Conservation (phyloP, 2,797 vertebrate species). For the Euthynnus affinis region DNA sequence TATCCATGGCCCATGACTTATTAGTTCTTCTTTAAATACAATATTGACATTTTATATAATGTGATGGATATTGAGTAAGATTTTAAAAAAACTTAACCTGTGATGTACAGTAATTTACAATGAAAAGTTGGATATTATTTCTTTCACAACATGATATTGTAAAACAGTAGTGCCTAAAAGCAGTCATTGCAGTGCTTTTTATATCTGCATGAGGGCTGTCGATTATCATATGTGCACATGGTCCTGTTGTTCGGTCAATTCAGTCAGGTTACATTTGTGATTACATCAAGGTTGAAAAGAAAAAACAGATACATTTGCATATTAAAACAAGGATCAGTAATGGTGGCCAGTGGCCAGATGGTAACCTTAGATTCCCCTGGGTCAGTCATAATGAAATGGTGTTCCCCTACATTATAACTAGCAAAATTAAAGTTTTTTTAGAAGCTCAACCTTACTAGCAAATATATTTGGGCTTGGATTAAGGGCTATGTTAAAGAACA, state of each 20-base stretch:
- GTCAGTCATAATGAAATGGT: slow-evolving; percentile 79
- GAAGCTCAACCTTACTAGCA: slow-evolving; percentile 30
- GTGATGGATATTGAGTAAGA: neutral
- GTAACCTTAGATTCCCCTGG: slow-evolving; percentile 83
- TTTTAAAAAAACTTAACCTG: neutral
- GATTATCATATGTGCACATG: slow-evolving; percentile 58
- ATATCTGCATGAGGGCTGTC: slow-evolving; percentile 33
- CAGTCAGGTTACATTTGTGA: slow-evolving; percentile 72
- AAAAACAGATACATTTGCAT: slow-evolving; percentile 80
- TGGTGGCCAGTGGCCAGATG: slow-evolving; percentile 83
- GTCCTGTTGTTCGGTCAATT: slow-evolving; percentile 58
- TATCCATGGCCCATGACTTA: too few species aligned
- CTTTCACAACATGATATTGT: neutral
- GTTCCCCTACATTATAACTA: slow-evolving; percentile 57
- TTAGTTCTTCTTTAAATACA: neutral
- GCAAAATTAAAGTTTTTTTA: slow-evolving; percentile 67
- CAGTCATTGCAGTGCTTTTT: too few species aligned
- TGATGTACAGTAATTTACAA: slow-evolving; percentile 7
- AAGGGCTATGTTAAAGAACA: slow-evolving; percentile 65
- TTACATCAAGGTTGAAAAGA: slow-evolving; percentile 74
- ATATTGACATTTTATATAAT: neutral
- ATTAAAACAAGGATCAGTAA: slow-evolving; percentile 82
- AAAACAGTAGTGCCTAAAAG: slow-evolving; percentile 1
- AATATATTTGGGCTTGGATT: slow-evolving; percentile 69
- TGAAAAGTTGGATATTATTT: neutral